Evolutionary conservation across 1,140 invertebrate species (phyloP).

Genomic region (Chionoecetes opilio): DNA sequence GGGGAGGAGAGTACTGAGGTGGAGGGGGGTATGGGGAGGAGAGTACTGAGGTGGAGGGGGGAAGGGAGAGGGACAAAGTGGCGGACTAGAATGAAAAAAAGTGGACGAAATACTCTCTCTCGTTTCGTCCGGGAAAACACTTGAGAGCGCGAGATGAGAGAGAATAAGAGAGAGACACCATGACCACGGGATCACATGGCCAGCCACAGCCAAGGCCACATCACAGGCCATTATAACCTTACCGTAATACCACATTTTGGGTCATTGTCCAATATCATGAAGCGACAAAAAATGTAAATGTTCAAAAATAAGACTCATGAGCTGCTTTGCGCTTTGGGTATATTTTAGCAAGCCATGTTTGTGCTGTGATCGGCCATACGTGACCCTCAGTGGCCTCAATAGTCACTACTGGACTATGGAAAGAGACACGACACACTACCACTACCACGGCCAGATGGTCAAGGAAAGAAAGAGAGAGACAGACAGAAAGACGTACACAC

Average conservation of each 20-base stretch:
- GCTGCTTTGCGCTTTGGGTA: background rate
- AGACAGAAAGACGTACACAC: conserved; percentile 18
- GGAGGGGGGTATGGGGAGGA: too few species aligned
- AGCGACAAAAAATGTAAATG: too few species aligned
- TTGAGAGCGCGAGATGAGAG: background rate
- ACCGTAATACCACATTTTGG: too few species aligned
- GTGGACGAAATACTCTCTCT: background rate
- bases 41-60: too few species aligned
- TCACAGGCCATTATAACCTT: background rate
- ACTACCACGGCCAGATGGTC: background rate
- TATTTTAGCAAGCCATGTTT: background rate
- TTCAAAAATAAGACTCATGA: too few species aligned
- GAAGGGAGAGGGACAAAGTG: background rate
- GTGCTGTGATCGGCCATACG: background rate
- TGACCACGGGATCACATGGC: background rate
- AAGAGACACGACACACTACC: background rate
- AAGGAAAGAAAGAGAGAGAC: background rate
- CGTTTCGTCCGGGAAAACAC: background rate
- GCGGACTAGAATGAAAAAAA: background rate
- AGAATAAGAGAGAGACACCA: background rate
- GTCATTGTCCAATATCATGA: too few species aligned
- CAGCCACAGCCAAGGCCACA: background rate
- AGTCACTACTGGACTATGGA: conserved; percentile 28
- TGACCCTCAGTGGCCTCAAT: background rate
- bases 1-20: background rate